Percentiles rank a stretch among this genome's conserved stretches.
phyloP scores from a whole-genome alignment of 2,888 invertebrate species.

The Pristionchus exspectatus region DNA sequence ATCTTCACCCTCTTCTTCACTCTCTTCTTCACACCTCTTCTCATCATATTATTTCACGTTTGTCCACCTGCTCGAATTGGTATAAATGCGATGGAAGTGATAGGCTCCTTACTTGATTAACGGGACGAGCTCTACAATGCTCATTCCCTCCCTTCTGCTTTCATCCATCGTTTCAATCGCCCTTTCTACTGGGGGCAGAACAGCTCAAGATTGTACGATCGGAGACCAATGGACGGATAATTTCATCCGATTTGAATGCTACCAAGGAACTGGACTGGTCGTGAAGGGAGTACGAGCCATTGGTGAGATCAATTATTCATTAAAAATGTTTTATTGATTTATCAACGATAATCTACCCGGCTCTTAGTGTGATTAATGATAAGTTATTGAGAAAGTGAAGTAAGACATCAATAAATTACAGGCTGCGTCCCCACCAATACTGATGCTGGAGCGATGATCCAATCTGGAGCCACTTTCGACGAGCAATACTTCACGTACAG shows the following conservation, averaged over 20 bases:
- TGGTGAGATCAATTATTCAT: not conserved
- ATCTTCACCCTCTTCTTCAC: not conserved
- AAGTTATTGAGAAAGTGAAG: not conserved
- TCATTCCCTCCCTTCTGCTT: conserved; percentile 36
- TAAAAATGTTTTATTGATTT: too few relatives aligned
- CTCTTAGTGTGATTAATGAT: not conserved
- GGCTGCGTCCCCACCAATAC: conserved; percentile 52
- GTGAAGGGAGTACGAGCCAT: conserved; percentile 54
- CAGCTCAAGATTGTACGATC: conserved; percentile 34
- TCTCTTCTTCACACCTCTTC: conserved; percentile 23
- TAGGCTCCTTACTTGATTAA: conserved; percentile 10
- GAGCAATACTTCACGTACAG: conserved; percentile 52
- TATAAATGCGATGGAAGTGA: not conserved
- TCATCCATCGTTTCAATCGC: not conserved
- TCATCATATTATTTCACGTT: not conserved
- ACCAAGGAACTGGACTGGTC: conserved; percentile 34
- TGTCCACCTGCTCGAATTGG: conserved; percentile 14
- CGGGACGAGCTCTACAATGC: conserved; percentile 38
- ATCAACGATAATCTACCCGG: not conserved
- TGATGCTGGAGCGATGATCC: conserved; percentile 40
- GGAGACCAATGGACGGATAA: conserved; percentile 53
- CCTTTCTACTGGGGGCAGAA: not conserved
- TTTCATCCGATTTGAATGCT: conserved; percentile 52
- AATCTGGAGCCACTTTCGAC: conserved; percentile 30
- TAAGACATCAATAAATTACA: not conserved